Evolutionary conservation across 2,888 invertebrate genomes (phyloP), one percentile per base, ranked within the genome.

Genomic region (Xylophagus ater): DNA sequence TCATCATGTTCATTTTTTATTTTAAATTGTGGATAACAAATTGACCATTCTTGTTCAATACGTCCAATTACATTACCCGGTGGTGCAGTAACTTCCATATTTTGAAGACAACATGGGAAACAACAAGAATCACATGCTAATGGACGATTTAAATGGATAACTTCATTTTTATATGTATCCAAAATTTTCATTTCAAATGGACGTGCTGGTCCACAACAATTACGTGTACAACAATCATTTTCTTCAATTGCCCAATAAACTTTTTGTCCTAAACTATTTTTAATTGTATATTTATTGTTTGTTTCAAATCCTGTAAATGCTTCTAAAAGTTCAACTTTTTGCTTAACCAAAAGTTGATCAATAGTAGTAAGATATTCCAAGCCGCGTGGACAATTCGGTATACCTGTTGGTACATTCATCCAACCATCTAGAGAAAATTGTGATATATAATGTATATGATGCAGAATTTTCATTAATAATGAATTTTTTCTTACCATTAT

Each of bases 351-450:
- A 40, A 89, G 68, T 52, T 81, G 80, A 61, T 88, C 86, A 74
- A 89, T 77, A 76, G 75, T 76, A 69, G 82, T 81, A 68, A 89
- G 81, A 75, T 84, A 89, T 70, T 85, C 87, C 76, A 89, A 79
- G 51, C 88, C 88, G 60, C 79, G 82, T 37, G 83, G 87, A 70
- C 82, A 86, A 60, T 78, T 84, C 72, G 72, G 62, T 47, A 59
- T 72, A 51, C 75, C 78, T 71, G 74, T 72, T 49, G 82, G 83
- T 62, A 80, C 75, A 74, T 65, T 76, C 80, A 80, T 84, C 86
- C 85, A 88, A 47, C 81, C 84, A 76, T 76, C 85, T 84, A 59
- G n/a, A n/a, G n/a, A 23, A n/a, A n/a, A 10, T 23, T 23, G 23
- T 23, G 23, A 10, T 23, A 23, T 23, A 23, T 3, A 23, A 23